Conservation (phyloP, 1,140 invertebrate genomes). For the Drosophila sulfurigaster region DNA sequence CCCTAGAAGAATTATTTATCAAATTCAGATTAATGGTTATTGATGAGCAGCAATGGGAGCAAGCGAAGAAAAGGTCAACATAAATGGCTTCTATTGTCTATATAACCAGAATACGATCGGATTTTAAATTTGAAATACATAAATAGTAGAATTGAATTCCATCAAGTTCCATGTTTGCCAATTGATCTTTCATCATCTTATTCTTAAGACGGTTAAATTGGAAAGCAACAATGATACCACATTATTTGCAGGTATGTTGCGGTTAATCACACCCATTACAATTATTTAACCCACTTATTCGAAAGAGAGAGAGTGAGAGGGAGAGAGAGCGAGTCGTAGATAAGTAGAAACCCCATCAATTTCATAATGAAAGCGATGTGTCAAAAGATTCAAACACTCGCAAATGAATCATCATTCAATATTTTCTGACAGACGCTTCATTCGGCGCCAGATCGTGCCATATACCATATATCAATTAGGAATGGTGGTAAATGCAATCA, state of each 20-base stretch:
- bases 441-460: slow-evolving; percentile 31
- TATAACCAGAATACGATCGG: too few relatives aligned
- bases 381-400: slow-evolving; percentile 21
- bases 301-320: neutral
- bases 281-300: slow-evolving; percentile 20
- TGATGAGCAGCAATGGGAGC: too few relatives aligned
- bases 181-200: too few relatives aligned
- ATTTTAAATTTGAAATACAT: too few relatives aligned
- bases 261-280: neutral
- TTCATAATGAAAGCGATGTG: slow-evolving; percentile 34
- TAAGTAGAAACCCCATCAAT: slow-evolving; percentile 42
- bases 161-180: too few relatives aligned
- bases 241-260: neutral
- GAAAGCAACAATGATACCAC: too few relatives aligned
- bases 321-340: slow-evolving; percentile 17
- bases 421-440: slow-evolving; percentile 15
- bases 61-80: too few relatives aligned
- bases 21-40: too few relatives aligned
- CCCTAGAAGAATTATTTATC: neutral
- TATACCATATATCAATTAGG: slow-evolving; percentile 32
- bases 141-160: too few relatives aligned
- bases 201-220: too few relatives aligned
- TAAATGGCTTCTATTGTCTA: too few relatives aligned
- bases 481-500: slow-evolving; percentile 5
- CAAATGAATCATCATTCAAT: slow-evolving; percentile 49